Base-by-base conservation (phyloP, 2,797 vertebrate genomes). In the Dromococcyx pavoninus region DNA sequence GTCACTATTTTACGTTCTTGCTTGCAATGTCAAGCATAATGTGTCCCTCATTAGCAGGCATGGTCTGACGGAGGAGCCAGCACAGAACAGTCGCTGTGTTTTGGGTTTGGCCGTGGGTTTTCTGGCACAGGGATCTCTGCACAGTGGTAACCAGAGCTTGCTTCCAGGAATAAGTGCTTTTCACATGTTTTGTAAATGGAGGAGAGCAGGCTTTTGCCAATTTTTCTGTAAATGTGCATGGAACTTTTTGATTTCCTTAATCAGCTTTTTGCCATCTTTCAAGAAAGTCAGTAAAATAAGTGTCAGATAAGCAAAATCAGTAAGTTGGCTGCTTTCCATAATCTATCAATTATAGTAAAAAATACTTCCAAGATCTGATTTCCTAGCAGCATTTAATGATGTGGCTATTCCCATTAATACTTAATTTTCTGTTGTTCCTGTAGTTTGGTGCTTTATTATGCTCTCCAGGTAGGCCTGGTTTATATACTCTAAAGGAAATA, bases 161-260 rank as follows among this genome's bases (percentile, higher is more conserved):
- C 37, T 93, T 95, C 92, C 94, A 96, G 91, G 35, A 93, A 57
- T 80, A 35, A 95, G 89, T 86, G 88, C 71, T 94, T 93, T 43
- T 95, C 91, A 9, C 88, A 30, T 84, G 77, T 72, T 95, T 90
- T 90, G 74, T 93, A 94, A 91, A 84, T 0, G 19, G 70, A 81
- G 65, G 61, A 75, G 79, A 66, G 24, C n/a, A 44, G 30, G 24
- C 37, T 75, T 94, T 75, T 78, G 73, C 91, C 92, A 90, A 1
- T 73, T 88, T 77, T 88, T 81, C 66, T 88, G 22, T 53, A 60
- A 43, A n/a, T 72, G 65, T 78, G n/a, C 58, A 75, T 92, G 91
- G n/a, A 76, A 89, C 54, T 77, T 61, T 41, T 37, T 64, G 25
- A 37, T 85, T 87, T 93, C 73, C 51, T 81, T n/a, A 80, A 65